Conservation (phyloP, 2,113 vertebrate species). For the Dascyllus trimaculatus region DNA sequence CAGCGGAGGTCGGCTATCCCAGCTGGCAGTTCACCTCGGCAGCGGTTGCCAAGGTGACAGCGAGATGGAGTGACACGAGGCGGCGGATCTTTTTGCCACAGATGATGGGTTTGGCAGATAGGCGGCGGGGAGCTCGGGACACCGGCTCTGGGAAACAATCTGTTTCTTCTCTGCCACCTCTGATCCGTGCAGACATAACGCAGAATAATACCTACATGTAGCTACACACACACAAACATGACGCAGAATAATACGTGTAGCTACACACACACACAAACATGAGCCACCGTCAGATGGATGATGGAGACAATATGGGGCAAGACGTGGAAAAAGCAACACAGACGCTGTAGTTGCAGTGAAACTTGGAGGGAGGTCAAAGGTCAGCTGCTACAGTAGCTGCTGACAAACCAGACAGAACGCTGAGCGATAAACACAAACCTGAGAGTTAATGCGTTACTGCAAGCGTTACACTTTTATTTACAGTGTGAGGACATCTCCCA, state of each 20-base stretch:
- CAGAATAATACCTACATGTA: neutral
- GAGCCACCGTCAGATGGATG: neutral
- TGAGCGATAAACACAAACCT: constrained; percentile 33
- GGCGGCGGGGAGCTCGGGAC: constrained; percentile 23
- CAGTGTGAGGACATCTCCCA: neutral
- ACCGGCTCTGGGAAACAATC: constrained; percentile 5
- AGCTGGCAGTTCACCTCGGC: constrained; percentile 82
- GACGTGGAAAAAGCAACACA: neutral
- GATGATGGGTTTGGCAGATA: constrained; percentile 89
- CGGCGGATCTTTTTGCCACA: constrained; percentile 87
- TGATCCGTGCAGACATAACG: neutral
- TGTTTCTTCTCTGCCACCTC: constrained; percentile 8
- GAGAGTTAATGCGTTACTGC: constrained; percentile 55
- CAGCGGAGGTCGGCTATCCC: constrained; percentile 75
- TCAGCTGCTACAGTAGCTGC: constrained; percentile 17
- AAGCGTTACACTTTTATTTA: constrained; percentile 9
- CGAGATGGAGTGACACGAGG: constrained; percentile 86
- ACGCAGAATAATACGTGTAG: neutral
- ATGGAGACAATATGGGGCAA: neutral
- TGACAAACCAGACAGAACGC: constrained; percentile 25
- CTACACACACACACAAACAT: neutral
- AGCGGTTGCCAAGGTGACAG: constrained; percentile 90
- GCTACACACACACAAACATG: neutral
- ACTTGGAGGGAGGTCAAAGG: constrained; percentile 46
- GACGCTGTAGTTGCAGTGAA: constrained; percentile 24